These are phyloP conservation scores for Paratilapia polleni DNA, from an alignment of 2,113 vertebrate genomes.

Conservation along the genomic window DNA sequence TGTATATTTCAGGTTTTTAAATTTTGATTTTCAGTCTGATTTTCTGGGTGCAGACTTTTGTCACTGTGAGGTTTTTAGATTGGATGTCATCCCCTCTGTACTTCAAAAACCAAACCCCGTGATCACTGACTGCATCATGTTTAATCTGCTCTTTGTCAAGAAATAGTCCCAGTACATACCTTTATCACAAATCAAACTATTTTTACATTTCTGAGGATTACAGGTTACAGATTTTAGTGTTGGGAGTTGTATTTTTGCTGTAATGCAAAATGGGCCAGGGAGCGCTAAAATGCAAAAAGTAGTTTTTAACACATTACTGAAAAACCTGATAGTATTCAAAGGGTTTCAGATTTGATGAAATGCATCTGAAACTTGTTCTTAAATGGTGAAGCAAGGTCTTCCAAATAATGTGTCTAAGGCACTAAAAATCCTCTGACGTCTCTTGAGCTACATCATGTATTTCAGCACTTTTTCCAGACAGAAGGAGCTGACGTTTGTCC, in stretches of 20 bases:
- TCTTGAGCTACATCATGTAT: neutral
- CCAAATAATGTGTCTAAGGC: accelerated
- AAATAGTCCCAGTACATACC: no score
- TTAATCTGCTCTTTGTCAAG: no score
- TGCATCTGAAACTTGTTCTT: neutral
- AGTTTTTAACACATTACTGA: neutral
- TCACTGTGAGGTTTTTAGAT: neutral
- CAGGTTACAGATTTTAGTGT: no score
- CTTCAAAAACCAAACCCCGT: neutral
- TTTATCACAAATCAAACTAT: no score
- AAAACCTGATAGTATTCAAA: neutral
- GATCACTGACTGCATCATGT: neutral
- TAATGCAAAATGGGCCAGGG: no score
- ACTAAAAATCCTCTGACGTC: neutral
- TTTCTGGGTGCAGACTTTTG: neutral
- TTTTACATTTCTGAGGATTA: no score
- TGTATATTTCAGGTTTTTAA: no score
- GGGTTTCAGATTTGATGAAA: no score
- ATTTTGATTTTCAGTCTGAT: neutral
- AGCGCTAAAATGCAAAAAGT: neutral
- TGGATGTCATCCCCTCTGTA: no score
- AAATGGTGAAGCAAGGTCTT: neutral
- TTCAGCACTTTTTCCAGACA: neutral
- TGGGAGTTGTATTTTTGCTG: no score
- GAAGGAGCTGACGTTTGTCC: neutral